These are phyloP conservation scores for Subanguina moxae DNA, from an alignment of 1,140 invertebrate species.

Conservation along the genomic window DNA sequence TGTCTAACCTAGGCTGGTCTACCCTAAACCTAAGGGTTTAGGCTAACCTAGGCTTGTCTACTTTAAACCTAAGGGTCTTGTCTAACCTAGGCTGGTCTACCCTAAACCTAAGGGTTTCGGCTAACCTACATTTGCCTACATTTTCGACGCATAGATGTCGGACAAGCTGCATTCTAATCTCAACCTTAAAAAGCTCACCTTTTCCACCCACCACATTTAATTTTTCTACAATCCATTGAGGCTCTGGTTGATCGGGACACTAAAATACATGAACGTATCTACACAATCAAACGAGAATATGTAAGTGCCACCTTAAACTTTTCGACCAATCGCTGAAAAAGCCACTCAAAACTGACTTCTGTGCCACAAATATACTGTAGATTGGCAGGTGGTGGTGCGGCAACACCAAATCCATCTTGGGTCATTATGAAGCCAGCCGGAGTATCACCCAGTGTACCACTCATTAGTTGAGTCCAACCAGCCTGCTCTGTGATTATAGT, in stretches of 20 bases:
- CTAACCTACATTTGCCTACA: too few relatives aligned
- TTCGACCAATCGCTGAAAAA: conserved; percentile 46
- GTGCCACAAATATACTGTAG: conserved; percentile 47
- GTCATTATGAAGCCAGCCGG: not conserved
- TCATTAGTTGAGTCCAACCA: not conserved
- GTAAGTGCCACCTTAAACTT: conserved; percentile 36
- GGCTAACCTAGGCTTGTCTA: too few relatives aligned
- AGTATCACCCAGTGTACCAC: not conserved
- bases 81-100: too few relatives aligned
- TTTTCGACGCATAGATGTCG: too few relatives aligned
- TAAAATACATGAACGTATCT: not conserved
- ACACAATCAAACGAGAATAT: too few relatives aligned
- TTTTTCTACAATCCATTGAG: conserved; percentile 54
- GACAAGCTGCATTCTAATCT: too few relatives aligned
- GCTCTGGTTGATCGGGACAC: conserved; percentile 37
- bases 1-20: too few relatives aligned
- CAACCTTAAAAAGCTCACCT: conserved; percentile 27
- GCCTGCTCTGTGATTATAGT: not conserved
- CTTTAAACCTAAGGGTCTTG: too few relatives aligned
- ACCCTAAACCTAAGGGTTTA: too few relatives aligned
- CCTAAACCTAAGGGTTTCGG: too few relatives aligned
- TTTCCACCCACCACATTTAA: conserved; percentile 44
- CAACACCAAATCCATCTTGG: not conserved
- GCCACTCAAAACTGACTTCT: conserved; percentile 52
- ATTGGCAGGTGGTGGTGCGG: not conserved